Evolutionary conservation across 2,113 vertebrate species (phyloP).

Genomic region (Sphaerodactylus townsendi): DNA sequence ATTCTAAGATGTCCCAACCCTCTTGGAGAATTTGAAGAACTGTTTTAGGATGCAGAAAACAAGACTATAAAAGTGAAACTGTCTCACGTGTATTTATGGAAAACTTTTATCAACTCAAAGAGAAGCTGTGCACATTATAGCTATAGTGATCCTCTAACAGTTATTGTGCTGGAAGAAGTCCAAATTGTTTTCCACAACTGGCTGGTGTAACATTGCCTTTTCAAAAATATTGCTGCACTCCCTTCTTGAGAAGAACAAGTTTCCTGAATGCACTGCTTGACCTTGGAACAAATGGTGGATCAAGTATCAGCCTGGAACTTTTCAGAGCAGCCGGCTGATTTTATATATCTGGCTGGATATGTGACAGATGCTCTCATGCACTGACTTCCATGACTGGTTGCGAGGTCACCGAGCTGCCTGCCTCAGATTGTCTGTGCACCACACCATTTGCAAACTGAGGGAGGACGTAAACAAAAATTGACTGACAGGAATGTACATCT

Average conservation of each 20-base stretch:
- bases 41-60: not conserved
- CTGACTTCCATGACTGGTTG: not conserved
- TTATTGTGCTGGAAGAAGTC: rapidly evolving
- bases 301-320: slow-evolving; percentile 43
- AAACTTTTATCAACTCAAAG: not conserved
- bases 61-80: rapidly evolving
- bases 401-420: slow-evolving; percentile 48
- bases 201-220: not conserved
- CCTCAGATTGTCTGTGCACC: not conserved
- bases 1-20: not conserved
- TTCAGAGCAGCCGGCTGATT: not conserved
- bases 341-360: not conserved
- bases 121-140: not conserved
- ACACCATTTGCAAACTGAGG: slow-evolving; percentile 25
- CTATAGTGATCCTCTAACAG: not conserved
- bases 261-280: slow-evolving; percentile 41
- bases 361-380: not conserved
- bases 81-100: not conserved
- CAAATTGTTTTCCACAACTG: not conserved
- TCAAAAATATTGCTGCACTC: slow-evolving; percentile 9
- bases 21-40: not conserved
- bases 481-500: slow-evolving; percentile 67
- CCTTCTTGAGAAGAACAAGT: not conserved
- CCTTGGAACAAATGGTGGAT: slow-evolving; percentile 59
- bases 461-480: slow-evolving; percentile 43